Base-by-base conservation (phyloP, 2,888 invertebrate genomes). In the Alitta virens region DNA sequence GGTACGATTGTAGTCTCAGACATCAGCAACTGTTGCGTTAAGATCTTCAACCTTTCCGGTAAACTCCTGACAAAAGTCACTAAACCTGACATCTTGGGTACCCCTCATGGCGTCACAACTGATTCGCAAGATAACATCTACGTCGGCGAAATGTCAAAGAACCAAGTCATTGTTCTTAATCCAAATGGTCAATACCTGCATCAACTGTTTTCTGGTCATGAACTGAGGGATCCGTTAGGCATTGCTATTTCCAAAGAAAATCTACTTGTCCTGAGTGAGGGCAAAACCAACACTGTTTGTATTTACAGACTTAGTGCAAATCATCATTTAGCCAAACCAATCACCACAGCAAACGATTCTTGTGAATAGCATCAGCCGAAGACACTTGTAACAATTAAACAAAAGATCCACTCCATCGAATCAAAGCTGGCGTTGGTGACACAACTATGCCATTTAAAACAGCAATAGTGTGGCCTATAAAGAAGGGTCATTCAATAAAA, bases 1-100 rank as follows among this genome's bases (percentile, higher is more conserved):
- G 59, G 52, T 2, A 38, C 40, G 9, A 42, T 59, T 1, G 26
- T 59, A 14, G 24, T 59, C 24, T 59, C 59, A 23, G 59, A 59
- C 40, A 50, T 59, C 40, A 59, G 59, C 26, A 59, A 59, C 26
- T 16, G n/a, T 27, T 27, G 40, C 38, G 59, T 59, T 25, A 59
- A 59, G 42, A 27, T 59, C 7, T 59, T 23, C 42, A 49, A 16
- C 18, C 5, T 18, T n/a, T 14, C 18, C 7, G 57, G 57, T 18
- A 57, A 43, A 26, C 16, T 21, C 16, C 26, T 57, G 2, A 49
- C 49, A 18, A 7, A 40, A 2, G 49, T 57, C 57, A 46, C 49
- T 16, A 27, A 57, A 24, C 27, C 49, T 46, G 46, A 46, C 7
- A 3, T 46, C 46, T 21, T 46, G 7, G 46, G 18, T 21, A 18